Percentiles rank a stretch among this genome's conserved stretches.
These are phyloP conservation scores for Lasioglossum figueresi DNA, from an alignment of 2,888 invertebrate genomes.

Conservation along the genomic window DNA sequence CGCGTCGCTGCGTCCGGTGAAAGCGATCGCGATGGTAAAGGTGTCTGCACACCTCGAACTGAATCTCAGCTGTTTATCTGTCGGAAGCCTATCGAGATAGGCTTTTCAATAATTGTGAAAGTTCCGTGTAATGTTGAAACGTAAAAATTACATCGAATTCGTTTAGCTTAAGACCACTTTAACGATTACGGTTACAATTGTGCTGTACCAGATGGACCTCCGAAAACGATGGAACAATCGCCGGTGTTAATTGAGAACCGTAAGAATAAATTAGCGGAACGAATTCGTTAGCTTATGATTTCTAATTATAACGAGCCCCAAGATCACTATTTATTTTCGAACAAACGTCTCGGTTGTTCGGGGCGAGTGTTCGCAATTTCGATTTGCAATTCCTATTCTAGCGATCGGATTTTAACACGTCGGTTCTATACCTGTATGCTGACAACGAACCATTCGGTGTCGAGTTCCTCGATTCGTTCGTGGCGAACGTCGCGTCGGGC, in stretches of 20 bases:
- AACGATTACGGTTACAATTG: too few species aligned
- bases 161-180: too few species aligned
- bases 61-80: not conserved
- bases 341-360: not conserved
- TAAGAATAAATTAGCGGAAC: not conserved
- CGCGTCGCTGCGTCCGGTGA: slow-evolving; percentile 20
- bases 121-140: too few species aligned
- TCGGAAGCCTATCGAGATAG: not conserved
- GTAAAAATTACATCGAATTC: too few species aligned
- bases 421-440: slow-evolving; percentile 42
- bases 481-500: slow-evolving; percentile 9
- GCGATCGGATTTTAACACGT: slow-evolving; percentile 36
- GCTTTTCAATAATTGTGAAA: not conserved
- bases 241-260: not conserved
- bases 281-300: not conserved
- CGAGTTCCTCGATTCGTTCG: slow-evolving; percentile 36
- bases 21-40: slow-evolving; percentile 31
- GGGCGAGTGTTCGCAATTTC: not conserved
- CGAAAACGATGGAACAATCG: not conserved
- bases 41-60: not conserved
- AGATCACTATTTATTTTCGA: not conserved
- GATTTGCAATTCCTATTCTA: not conserved
- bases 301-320: not conserved
- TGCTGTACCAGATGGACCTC: too few species aligned
- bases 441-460: slow-evolving; percentile 52